Evolutionary conservation across 2,113 vertebrate genomes (phyloP).

Genomic region (Labeo catla): DNA sequence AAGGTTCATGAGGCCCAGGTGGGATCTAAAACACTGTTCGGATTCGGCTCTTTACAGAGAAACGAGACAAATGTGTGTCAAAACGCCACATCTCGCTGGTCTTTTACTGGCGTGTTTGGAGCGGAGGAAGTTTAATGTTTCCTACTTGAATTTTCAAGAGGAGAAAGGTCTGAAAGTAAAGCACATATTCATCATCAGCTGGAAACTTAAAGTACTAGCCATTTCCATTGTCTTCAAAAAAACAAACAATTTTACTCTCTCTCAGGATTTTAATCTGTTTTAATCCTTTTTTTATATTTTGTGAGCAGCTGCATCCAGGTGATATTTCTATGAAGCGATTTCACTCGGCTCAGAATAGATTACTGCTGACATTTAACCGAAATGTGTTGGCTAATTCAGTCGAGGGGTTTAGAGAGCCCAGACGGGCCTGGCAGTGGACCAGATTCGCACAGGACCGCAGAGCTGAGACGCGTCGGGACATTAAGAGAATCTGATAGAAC

Average conservation of each 20-base stretch:
- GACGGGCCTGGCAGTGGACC: slow-evolving; percentile 29
- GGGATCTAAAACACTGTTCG: slow-evolving; percentile 26
- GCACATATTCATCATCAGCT: neutral
- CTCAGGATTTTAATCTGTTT: slow-evolving; percentile 36
- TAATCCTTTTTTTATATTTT: slow-evolving; percentile 37
- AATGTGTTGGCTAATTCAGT: slow-evolving; percentile 39
- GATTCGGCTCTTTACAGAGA: neutral
- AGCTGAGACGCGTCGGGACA: neutral
- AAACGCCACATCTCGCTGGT: neutral
- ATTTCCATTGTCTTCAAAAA: slow-evolving; percentile 8
- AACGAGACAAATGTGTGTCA: slow-evolving; percentile 12
- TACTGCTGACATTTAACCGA: slow-evolving; percentile 48
- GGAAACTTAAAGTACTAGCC: neutral
- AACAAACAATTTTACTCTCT: slow-evolving; percentile 27
- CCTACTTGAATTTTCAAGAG: neutral
- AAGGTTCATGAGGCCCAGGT: slow-evolving; percentile 23
- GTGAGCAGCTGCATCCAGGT: slow-evolving; percentile 42
- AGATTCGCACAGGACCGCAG: slow-evolving; percentile 15
- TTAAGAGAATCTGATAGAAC: slow-evolving; percentile 29
- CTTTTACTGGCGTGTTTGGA: neutral
- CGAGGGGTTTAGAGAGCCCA: slow-evolving; percentile 30
- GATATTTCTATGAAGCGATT: slow-evolving; percentile 44
- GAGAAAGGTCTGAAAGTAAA: neutral
- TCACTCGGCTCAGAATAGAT: slow-evolving; percentile 51
- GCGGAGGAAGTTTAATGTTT: slow-evolving; percentile 14